Percentiles rank a stretch among this genome's conserved stretches.
Evolutionary conservation across 1,140 invertebrate genomes (phyloP).

Genomic region (Teleogryllus occipitalis): DNA sequence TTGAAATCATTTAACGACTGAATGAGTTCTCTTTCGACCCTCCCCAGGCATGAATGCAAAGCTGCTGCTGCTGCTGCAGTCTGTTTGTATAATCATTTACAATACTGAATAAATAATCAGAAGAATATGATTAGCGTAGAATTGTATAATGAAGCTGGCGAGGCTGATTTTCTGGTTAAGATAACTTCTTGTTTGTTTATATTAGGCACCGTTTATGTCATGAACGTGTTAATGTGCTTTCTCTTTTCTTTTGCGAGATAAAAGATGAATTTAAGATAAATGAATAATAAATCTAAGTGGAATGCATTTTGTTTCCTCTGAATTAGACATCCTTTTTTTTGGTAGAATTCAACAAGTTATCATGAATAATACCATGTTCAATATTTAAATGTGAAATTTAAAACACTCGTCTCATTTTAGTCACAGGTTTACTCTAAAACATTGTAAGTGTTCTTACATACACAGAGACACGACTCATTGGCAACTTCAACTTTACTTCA

Average conservation of each 20-base stretch:
- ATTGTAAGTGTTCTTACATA: too few relatives aligned
- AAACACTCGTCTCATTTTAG: too few relatives aligned
- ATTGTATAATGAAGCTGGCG: not conserved
- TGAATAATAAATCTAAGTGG: not conserved
- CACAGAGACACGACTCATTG: too few relatives aligned
- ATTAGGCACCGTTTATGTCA: not conserved
- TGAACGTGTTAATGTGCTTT: not conserved
- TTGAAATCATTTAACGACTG: too few relatives aligned
- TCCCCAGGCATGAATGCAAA: not conserved
- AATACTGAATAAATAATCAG: not conserved
- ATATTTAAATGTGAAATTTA: too few relatives aligned
- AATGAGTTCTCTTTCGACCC: too few relatives aligned
- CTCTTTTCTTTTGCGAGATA: not conserved
- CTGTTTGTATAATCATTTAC: not conserved
- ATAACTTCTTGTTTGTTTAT: not conserved
- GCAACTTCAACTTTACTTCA: too few relatives aligned
- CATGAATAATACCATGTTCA: too few relatives aligned
- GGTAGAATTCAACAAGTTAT: too few relatives aligned
- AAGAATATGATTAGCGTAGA: not conserved
- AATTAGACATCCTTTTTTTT: not conserved
- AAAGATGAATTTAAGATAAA: not conserved
- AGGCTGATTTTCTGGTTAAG: not conserved
- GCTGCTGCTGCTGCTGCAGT: not conserved
- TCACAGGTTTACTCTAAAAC: too few relatives aligned
- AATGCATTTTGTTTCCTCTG: not conserved